Percentiles rank a stretch among this genome's conserved stretches.
Conservation (phyloP, 2,888 invertebrate genomes). For the Liodrosophila aerea region DNA sequence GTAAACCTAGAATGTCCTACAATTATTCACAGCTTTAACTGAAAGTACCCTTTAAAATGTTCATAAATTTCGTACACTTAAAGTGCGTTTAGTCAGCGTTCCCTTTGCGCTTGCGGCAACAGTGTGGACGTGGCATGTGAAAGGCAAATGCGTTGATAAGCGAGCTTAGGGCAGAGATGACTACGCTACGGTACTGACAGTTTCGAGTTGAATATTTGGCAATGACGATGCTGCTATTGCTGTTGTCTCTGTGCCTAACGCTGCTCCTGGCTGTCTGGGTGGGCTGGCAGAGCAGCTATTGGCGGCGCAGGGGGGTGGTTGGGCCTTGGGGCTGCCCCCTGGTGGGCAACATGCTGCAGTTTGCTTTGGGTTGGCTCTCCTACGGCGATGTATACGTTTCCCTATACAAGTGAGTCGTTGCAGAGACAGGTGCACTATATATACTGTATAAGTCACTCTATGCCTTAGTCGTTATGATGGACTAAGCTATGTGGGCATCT, state of each 20-base stretch:
- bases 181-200: neutral
- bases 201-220: conserved; percentile 6
- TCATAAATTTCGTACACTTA: too few relatives aligned
- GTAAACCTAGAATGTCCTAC: too few relatives aligned
- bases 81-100: too few relatives aligned
- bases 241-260: conserved; percentile 15
- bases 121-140: too few relatives aligned
- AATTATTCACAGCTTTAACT: too few relatives aligned
- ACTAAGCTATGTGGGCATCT: conserved; percentile 65
- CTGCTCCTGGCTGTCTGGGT: conserved; percentile 30
- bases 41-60: too few relatives aligned
- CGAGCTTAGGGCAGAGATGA: too few relatives aligned
- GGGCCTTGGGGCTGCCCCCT: conserved; percentile 65
- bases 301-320: conserved; percentile 60
- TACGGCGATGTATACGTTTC: conserved; percentile 69
- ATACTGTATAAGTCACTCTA: neutral
- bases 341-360: conserved; percentile 72
- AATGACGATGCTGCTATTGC: neutral
- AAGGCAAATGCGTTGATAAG: too few relatives aligned
- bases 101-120: too few relatives aligned
- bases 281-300: conserved; percentile 59
- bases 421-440: too few relatives aligned
- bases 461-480: conserved; percentile 28
- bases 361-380: conserved; percentile 54
- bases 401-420: conserved; percentile 68